Percentiles rank a stretch among this genome's conserved stretches.
phyloP scores from a whole-genome alignment of 2,888 invertebrate genomes.

The Cryptus viduatorius region DNA sequence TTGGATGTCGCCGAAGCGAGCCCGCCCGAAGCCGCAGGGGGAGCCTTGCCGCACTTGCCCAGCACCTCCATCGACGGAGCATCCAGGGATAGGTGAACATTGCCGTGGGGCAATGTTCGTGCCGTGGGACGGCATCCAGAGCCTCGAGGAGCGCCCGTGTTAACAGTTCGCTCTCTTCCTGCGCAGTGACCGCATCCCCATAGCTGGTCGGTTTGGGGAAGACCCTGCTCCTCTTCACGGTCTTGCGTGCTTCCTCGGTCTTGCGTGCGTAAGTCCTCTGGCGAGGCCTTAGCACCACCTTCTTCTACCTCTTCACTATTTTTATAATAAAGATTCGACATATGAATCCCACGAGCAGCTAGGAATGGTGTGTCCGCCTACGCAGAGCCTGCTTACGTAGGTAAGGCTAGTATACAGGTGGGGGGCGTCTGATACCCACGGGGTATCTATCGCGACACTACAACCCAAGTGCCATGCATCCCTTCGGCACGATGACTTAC shows the following conservation, averaged over 20 bases:
- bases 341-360: no score
- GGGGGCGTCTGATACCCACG: slow-evolving; percentile 54
- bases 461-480: slow-evolving; percentile 60
- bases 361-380: no score
- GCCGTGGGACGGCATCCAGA: no score
- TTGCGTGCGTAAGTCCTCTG: no score
- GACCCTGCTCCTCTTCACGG: slow-evolving; percentile 12
- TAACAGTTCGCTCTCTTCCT: neutral
- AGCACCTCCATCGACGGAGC: slow-evolving; percentile 36
- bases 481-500: slow-evolving; percentile 60
- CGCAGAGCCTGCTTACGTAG: slow-evolving; percentile 44
- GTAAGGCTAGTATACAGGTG: slow-evolving; percentile 54
- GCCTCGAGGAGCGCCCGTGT: no score
- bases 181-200: neutral
- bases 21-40: slow-evolving; percentile 29
- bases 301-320: no score
- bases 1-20: slow-evolving; percentile 37
- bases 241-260: neutral
- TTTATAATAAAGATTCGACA: no score
- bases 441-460: slow-evolving; percentile 55
- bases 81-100: slow-evolving; percentile 59
- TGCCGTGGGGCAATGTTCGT: no score
- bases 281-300: no score
- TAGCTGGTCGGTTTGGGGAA: slow-evolving; percentile 3
- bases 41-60: neutral